A percentile compares a stretch with the other conserved stretches of the same genome.
Evolutionary conservation across 2,113 vertebrate species (phyloP).

Genomic region (Pomatorhinus ruficollis): DNA sequence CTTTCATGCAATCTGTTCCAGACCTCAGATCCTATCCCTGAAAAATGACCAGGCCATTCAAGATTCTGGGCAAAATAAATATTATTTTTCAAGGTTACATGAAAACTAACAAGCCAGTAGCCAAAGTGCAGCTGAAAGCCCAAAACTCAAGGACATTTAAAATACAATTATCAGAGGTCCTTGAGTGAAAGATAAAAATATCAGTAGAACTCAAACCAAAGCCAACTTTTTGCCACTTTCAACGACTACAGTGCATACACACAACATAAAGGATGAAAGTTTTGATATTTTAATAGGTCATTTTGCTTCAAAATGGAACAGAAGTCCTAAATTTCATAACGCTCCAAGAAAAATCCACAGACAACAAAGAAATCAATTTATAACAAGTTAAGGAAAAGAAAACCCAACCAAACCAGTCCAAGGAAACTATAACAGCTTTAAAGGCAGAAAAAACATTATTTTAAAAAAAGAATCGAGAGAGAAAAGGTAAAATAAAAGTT

Average conservation of each 20-base stretch:
- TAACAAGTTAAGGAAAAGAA: background rate
- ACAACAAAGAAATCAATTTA: background rate
- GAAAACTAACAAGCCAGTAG: background rate
- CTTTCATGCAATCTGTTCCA: background rate
- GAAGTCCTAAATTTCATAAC: background rate
- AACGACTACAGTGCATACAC: background rate
- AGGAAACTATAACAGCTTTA: background rate
- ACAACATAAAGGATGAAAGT: background rate
- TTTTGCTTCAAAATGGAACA: background rate
- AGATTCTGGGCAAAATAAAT: background rate
- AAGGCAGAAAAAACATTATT: background rate
- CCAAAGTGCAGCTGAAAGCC: background rate
- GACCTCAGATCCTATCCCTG: background rate
- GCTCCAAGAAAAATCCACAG: background rate
- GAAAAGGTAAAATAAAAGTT: background rate
- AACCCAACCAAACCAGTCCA: background rate
- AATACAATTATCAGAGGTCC: background rate
- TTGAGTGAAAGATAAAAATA: background rate
- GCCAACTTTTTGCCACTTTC: background rate
- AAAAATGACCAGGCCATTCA: background rate
- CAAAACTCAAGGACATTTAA: background rate
- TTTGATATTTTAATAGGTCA: background rate
- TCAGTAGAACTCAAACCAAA: background rate
- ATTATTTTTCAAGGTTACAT: background rate
- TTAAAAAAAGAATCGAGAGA: background rate